These are phyloP conservation scores for Quiscalus mexicanus DNA, from an alignment of 2,113 vertebrate genomes.

Conservation along the genomic window DNA sequence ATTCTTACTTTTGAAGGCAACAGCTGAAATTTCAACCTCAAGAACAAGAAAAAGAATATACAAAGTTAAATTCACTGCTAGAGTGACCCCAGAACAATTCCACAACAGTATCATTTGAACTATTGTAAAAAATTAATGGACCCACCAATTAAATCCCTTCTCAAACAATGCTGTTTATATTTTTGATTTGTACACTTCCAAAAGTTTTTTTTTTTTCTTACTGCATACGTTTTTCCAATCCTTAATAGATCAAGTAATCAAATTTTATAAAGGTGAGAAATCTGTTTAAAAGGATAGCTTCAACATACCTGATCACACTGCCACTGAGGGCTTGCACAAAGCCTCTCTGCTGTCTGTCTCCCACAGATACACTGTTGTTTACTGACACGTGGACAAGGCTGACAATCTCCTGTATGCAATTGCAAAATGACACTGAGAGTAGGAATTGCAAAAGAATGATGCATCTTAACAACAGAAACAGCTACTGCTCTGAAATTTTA, in stretches of 20 bases:
- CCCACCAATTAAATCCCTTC: neutral
- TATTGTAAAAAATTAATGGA: neutral
- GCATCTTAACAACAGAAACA: neutral
- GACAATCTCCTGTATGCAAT: conserved; percentile 78
- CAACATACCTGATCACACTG: conserved; percentile 83
- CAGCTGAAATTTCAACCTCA: neutral
- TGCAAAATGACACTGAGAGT: neutral
- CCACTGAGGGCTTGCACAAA: conserved; percentile 89
- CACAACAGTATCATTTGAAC: neutral
- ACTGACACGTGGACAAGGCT: conserved; percentile 89
- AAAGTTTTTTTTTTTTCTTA: neutral
- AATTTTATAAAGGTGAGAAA: neutral
- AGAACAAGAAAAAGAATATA: neutral
- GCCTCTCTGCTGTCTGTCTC: conserved; percentile 79
- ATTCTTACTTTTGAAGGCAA: neutral
- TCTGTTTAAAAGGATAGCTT: neutral
- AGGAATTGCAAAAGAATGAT: neutral
- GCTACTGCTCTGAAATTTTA: neutral
- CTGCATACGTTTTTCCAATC: neutral
- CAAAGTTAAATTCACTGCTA: neutral
- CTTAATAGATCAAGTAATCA: neutral
- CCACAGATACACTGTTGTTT: conserved; percentile 90
- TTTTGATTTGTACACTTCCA: neutral
- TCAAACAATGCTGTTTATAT: neutral
- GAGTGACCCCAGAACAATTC: neutral